Base-by-base conservation (phyloP, 2,113 vertebrate species). In the Oreotragus oreotragus region DNA sequence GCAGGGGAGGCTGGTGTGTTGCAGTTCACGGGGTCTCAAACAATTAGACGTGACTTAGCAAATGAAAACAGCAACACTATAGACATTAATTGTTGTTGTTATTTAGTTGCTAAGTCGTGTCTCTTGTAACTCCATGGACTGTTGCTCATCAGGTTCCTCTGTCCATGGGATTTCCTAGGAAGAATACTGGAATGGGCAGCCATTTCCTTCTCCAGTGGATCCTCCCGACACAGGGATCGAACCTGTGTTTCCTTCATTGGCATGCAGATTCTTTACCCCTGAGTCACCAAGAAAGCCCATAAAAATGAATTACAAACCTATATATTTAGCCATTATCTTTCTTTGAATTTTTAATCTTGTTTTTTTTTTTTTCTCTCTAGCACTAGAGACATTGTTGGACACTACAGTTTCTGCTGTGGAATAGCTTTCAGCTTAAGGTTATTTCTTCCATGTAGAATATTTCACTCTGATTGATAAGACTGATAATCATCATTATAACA, bases 211-310 rank as follows among this genome's bases (percentile, higher is more conserved):
- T 25, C 36, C 70, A 73, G 70, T 39, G 21, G 36, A 73, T 43
- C 36, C 11, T 73, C 21, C 36, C 0, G 0, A 73, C 11, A 12
- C 21, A 73, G 36, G 70, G 21, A 25, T 73, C 0, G 6, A 73
- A 6, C 36, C 21, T 7, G 11, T 39, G 36, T 73, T 25, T 73
- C 36, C 70, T 73, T 39, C 36, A 13, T 2, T 73, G 21, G 70
- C 21, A 43, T 13, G 36, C 21, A 39, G 70, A 39, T 73, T 73
- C 21, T 73, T 43, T 73, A 73, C 70, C 70, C 21, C n/a, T 3
- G 19, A 39, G 11, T 73, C 11, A 39, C 11, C 66, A 73, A 73
- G 36, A 2, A 73, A 73, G 36, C 36, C 66, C 36, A 25, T 15
- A 86, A 66, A 53, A 6, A 19, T 57, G 47, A 57, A 57, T n/a